These are phyloP conservation scores for Formica selysi DNA, from an alignment of 1,140 invertebrate genomes.

Conservation along the genomic window DNA sequence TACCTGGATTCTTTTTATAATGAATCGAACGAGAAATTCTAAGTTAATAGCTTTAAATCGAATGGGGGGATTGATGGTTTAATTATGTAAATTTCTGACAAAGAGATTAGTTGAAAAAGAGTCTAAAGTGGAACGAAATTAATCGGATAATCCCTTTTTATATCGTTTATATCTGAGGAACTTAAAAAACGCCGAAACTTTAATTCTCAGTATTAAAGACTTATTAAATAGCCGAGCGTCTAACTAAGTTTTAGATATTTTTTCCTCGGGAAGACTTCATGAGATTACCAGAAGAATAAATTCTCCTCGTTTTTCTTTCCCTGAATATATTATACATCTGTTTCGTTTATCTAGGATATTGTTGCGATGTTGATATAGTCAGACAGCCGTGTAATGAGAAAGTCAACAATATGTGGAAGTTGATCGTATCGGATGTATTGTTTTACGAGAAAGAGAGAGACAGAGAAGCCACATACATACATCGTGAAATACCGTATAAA, in stretches of 20 bases:
- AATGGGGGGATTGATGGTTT: background rate
- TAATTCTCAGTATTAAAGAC: slow-evolving; percentile 22
- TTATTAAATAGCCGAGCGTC: slow-evolving; percentile 15
- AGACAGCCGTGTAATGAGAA: slow-evolving; percentile 45
- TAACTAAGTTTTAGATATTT: slow-evolving; percentile 25
- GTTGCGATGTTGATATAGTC: slow-evolving; percentile 18
- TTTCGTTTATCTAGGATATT: slow-evolving; percentile 23
- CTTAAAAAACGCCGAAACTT: slow-evolving; percentile 23
- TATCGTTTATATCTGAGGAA: background rate
- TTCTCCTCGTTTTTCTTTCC: background rate
- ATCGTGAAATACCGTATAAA: background rate
- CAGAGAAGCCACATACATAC: background rate
- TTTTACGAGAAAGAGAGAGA: background rate
- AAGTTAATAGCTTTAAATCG: slow-evolving; percentile 18
- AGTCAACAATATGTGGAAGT: background rate
- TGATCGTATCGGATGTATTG: slow-evolving; percentile 27
- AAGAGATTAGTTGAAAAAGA: background rate
- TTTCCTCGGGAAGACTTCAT: slow-evolving; percentile 5
- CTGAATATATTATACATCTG: background rate
- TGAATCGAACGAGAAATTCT: background rate
- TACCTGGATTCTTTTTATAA: background rate
- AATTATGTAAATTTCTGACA: slow-evolving; percentile 4
- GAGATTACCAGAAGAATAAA: background rate
- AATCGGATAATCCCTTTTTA: slow-evolving; percentile 27
- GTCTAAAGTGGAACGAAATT: background rate